Percentiles rank a stretch among this genome's conserved stretches.
Evolutionary conservation across 1,140 invertebrate species (phyloP).

Genomic region (Hypsibius dujardini): DNA sequence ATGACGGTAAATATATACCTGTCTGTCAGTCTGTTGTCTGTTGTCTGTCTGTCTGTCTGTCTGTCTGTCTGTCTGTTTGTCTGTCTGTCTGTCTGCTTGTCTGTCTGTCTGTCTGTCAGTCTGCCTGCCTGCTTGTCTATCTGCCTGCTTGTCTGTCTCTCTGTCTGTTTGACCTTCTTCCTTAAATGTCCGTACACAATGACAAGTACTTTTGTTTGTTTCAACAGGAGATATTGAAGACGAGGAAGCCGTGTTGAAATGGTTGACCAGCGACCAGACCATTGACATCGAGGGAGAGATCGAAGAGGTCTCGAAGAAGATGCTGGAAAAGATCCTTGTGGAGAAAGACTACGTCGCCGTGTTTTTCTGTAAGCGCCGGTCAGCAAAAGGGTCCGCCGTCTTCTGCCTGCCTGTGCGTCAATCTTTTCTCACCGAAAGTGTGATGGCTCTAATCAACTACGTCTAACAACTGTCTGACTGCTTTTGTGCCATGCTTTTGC

Average conservation of each 20-base stretch:
- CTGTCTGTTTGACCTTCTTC: no score
- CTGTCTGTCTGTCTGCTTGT: neutral
- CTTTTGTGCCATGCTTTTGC: no score
- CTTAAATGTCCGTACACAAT: no score
- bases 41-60: neutral
- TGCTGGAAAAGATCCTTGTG: conserved; percentile 77
- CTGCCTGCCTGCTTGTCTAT: no score
- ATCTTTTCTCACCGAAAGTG: no score
- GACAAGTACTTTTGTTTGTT: no score
- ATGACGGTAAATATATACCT: conserved; percentile 43
- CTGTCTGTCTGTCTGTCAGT: no score
- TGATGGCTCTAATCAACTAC: no score
- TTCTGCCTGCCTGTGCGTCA: no score
- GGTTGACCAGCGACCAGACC: conserved; percentile 79
- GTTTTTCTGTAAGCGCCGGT: conserved; percentile 63
- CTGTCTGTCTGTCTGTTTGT: neutral
- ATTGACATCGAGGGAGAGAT: conserved; percentile 92
- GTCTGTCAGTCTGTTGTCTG: neutral
- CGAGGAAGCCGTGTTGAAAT: conserved; percentile 61
- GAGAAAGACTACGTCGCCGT: conserved; percentile 87
- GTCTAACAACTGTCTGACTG: no score
- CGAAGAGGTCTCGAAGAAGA: conserved; percentile 81
- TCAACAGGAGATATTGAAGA: conserved; percentile 53
- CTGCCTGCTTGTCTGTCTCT: no score
- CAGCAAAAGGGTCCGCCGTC: no score